Conservation (phyloP, 2,888 invertebrate species). For the Heliconius hortense region DNA sequence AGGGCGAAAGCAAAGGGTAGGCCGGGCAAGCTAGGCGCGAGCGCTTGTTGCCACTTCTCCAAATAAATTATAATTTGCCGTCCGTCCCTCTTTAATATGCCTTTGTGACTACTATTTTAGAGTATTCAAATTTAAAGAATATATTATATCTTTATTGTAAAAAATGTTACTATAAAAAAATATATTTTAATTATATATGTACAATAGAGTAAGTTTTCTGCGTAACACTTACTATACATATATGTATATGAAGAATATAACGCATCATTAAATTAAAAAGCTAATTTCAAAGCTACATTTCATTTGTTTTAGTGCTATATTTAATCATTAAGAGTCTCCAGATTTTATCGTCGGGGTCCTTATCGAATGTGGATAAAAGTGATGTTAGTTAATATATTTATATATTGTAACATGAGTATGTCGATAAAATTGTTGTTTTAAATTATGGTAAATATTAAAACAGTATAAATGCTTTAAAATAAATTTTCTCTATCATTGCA, state of each 20-base stretch:
- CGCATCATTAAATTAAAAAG: background rate
- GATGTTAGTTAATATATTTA: background rate
- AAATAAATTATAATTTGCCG: slow-evolving; percentile 83
- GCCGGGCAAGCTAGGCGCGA: slow-evolving; percentile 61
- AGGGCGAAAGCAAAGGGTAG: slow-evolving; percentile 83
- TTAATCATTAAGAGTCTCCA: background rate
- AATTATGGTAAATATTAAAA: too few species aligned
- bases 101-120: slow-evolving; percentile 65
- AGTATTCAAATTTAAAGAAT: slow-evolving; percentile 39
- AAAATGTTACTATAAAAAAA: background rate
- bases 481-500: too few species aligned
- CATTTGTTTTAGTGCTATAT: background rate
- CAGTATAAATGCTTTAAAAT: too few species aligned
- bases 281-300: too few species aligned
- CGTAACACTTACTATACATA: background rate
- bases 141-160: slow-evolving; percentile 25
- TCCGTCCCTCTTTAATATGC: slow-evolving; percentile 56
- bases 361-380: background rate
- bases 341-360: background rate
- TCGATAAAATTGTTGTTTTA: background rate
- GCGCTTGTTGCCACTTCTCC: slow-evolving; percentile 80
- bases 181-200: background rate
- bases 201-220: background rate
- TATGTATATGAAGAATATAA: background rate
- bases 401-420: background rate